Conservation (phyloP, 2,888 invertebrate species). For the Oscheius sp. region DNA sequence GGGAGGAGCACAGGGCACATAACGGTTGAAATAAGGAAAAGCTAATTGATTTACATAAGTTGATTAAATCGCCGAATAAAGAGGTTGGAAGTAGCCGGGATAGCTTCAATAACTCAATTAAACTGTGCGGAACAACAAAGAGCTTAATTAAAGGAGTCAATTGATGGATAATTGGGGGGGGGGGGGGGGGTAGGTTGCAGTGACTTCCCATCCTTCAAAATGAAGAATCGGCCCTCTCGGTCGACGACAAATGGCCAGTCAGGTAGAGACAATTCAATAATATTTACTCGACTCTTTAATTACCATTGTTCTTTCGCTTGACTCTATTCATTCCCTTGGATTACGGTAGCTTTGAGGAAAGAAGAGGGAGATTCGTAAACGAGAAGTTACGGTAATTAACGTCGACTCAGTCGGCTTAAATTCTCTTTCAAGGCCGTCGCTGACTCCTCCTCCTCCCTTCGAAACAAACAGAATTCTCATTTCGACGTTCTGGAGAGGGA, state of each 20-base stretch:
- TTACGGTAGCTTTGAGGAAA: slow-evolving; percentile 18
- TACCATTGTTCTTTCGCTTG: slow-evolving; percentile 14
- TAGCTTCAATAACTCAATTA: too few species aligned
- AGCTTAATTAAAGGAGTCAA: too few species aligned
- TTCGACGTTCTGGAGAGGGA: slow-evolving; percentile 18
- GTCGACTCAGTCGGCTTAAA: not conserved
- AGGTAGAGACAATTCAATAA: slow-evolving; percentile 4
- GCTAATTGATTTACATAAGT: too few species aligned
- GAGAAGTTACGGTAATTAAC: slow-evolving; percentile 15
- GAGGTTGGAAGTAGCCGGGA: too few species aligned
- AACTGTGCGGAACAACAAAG: too few species aligned
- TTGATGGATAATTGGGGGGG: too few species aligned
- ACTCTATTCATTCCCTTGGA: slow-evolving; percentile 15
- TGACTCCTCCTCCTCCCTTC: too few species aligned
- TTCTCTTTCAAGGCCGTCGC: not conserved
- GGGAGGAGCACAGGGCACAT: slow-evolving; percentile 17
- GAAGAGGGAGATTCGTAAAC: not conserved
- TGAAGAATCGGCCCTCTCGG: slow-evolving; percentile 4
- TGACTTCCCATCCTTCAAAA: slow-evolving; percentile 15
- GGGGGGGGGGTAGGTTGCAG: too few species aligned
- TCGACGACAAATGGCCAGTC: not conserved
- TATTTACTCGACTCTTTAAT: slow-evolving; percentile 14
- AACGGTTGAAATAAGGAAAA: too few species aligned
- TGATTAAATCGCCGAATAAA: too few species aligned
- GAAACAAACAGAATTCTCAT: slow-evolving; percentile 9